Evolutionary conservation across 2,888 invertebrate species (phyloP), one percentile per base, ranked within the genome.

Genomic region (Cerastoderma edule): DNA sequence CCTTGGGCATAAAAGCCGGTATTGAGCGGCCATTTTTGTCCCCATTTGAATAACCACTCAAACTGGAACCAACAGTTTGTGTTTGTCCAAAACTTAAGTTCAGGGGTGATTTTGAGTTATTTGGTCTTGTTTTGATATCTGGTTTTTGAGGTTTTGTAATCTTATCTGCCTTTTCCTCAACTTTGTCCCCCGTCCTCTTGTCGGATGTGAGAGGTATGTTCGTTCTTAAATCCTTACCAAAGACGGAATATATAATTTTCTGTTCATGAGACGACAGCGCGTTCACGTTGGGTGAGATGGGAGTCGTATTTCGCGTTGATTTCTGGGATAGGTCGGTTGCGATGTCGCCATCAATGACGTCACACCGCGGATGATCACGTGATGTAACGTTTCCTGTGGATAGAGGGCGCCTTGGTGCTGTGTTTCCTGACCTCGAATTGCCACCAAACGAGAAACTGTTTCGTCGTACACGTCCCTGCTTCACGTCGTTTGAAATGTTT

Each of bases 171-270:
- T 60, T 24, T 24, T 60, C 60, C 5, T 28, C n/a, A n/a, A n/a
- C 30, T 33, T 22, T 39, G 60, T 39, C 24, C 22, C 22, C 2
- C 22, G 30, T 3, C 1, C 24, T 24, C 2, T 56, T 10, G 39
- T 60, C 39, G 13, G 22, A n/a, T n/a, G n/a, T n/a, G n/a, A n/a
- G n/a, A n/a, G 35, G 22, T 60, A 33, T 19, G 13, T 67, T 73
- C 33, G 72, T 54, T 46, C 72, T 56, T n/a, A 79, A 44, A 33
- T 80, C 68, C 33, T 71, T 75, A 10, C 81, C 81, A 48, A 81
- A 81, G 0, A 81, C 78, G 0, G 81, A 81, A 35, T 81, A 81
- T 19, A 78, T 75, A 32, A 81, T 81, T 46, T 78, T 69, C 39
- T 78, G 77, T 65, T 81, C 81, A 46, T 75, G 69, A 1, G 72